Evolutionary conservation across 92 coral and sea anemone species (phyloP).

Genomic region (Galaxea fascicularis): DNA sequence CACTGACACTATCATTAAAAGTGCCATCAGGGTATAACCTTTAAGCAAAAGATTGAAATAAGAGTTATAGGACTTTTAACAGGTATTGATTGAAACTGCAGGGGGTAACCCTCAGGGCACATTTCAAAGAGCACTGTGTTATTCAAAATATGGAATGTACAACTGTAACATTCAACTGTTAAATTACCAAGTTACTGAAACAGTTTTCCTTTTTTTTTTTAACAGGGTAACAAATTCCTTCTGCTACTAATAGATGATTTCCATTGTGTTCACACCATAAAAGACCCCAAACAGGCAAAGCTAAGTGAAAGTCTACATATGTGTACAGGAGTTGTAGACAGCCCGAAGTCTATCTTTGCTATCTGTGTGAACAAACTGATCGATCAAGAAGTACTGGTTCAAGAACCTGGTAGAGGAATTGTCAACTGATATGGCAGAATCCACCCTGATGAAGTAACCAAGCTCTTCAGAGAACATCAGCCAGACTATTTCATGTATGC

Average conservation of each 20-base stretch:
- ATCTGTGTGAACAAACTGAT: background rate
- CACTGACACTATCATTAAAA: background rate
- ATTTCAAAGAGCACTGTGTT: too few species aligned
- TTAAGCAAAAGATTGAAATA: background rate
- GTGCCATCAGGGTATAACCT: constrained; percentile 10
- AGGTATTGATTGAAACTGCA: too few species aligned
- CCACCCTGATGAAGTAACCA: background rate
- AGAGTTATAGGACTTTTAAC: too few species aligned
- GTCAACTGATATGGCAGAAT: background rate
- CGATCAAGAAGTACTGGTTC: background rate
- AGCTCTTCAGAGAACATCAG: background rate
- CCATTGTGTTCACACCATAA: constrained; percentile 64
- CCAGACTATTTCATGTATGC: background rate
- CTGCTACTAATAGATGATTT: constrained; percentile 63
- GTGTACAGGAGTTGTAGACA: constrained; percentile 62
- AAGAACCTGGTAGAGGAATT: background rate
- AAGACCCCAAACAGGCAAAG: constrained; percentile 56
- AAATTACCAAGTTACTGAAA: too few species aligned
- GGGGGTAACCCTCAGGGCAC: too few species aligned
- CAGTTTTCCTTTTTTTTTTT: too few species aligned
- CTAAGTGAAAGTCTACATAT: constrained; percentile 58
- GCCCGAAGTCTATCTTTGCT: constrained; percentile 24
- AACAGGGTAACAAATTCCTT: constrained; percentile 47
- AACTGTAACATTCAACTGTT: too few species aligned
- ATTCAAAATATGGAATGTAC: too few species aligned